These are phyloP conservation scores for Bombus picipes DNA, from an alignment of 1,140 invertebrate genomes.

Conservation along the genomic window DNA sequence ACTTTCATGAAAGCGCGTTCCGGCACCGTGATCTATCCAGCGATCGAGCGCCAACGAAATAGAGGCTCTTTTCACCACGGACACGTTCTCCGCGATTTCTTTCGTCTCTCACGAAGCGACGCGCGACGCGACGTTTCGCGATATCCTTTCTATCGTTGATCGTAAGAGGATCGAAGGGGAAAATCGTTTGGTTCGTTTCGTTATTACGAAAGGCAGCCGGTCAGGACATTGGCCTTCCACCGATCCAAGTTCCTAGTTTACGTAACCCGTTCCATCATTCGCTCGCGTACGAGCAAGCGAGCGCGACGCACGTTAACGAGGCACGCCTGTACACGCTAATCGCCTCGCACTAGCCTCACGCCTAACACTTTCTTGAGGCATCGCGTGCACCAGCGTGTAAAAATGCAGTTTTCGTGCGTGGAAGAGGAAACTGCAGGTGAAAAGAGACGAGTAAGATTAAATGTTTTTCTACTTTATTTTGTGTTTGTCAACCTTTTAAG, in stretches of 20 bases:
- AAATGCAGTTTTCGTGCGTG: neutral
- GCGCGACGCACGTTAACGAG: slow-evolving; percentile 65
- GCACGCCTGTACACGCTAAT: slow-evolving; percentile 56
- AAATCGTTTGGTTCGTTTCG: slow-evolving; percentile 54
- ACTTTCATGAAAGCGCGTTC: slow-evolving; percentile 20
- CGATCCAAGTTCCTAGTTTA: slow-evolving; percentile 70
- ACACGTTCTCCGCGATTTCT: neutral
- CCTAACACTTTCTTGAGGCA: slow-evolving; percentile 27
- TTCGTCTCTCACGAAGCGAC: neutral
- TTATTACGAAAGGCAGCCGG: slow-evolving; percentile 56
- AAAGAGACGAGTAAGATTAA: too few relatives aligned
- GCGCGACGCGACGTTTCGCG: neutral
- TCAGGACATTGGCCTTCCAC: slow-evolving; percentile 80
- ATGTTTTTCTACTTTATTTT: too few relatives aligned
- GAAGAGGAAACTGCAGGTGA: too few relatives aligned
- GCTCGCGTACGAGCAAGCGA: slow-evolving; percentile 50
- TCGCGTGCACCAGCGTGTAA: neutral
- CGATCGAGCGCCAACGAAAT: neutral
- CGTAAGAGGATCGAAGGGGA: neutral
- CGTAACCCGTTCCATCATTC: slow-evolving; percentile 71
- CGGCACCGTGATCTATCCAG: neutral
- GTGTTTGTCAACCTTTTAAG: too few relatives aligned
- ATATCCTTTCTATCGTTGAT: neutral
- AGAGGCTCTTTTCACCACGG: slow-evolving; percentile 15
- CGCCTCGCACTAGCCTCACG: slow-evolving; percentile 8